Evolutionary conservation across 2,888 invertebrate genomes (phyloP), one percentile per base, ranked within the genome.

Genomic region (Merodon equestris): DNA sequence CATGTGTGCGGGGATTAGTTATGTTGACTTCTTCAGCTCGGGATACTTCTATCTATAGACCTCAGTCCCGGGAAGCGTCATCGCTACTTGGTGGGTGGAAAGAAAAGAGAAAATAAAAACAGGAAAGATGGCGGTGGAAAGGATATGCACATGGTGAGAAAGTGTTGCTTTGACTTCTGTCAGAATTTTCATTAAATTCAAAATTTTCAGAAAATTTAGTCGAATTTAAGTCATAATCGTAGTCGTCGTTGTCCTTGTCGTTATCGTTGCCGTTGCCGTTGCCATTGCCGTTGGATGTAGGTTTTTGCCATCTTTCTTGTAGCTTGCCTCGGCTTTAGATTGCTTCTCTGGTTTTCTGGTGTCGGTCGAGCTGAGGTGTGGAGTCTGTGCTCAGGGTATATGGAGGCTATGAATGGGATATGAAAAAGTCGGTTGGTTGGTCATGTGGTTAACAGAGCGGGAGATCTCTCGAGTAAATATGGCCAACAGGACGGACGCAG

Each of bases 131-230:
- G 27, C 27, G 27, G 27, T 7, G 2, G 27, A 7, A 27, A 27
- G 27, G 27, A 27, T 27, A 27, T 27, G 27, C 27, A 27, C 27
- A 27, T 27, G 7, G 27, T 27, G 27, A 2, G 27, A 27, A 44
- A 66, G 53, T 56, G 70, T 48, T 64, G 71, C 76, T 76, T 76
- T 71, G 76, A 71, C 71, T 71, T 76, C 66, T 76, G 71, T 76
- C 71, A 76, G 66, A 76, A 76, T 76, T 76, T 76, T 76, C 76
- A 76, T 76, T 76, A 76, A 71, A 66, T 76, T 76, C 66, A 61
- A 66, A 76, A 57, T 66, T 60, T 66, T 54, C 60, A 60, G 50
- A 71, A 76, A 27, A 76, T 71, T 76, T 76, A 76, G 71, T 76
- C 76, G 76, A 76, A 76, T 76, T 76, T 76, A 71, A 76, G 66